phyloP scores from a whole-genome alignment of 2,797 vertebrate genomes.

The Mus minutoides region DNA sequence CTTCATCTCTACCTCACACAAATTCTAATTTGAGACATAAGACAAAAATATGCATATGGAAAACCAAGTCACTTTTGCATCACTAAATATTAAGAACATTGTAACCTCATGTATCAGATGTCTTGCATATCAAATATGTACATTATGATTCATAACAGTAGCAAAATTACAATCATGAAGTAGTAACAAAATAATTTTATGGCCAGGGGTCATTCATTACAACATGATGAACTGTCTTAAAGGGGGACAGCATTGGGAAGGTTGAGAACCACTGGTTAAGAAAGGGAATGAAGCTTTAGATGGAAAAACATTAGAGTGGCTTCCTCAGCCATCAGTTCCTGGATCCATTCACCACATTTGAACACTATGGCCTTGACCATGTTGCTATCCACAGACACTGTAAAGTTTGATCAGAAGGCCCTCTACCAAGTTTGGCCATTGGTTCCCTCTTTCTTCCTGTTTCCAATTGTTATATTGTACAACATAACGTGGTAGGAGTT shows the following conservation, averaged over 20 bases:
- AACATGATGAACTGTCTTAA: background rate
- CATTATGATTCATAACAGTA: background rate
- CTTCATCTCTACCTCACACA: background rate
- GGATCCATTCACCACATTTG: background rate
- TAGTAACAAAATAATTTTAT: background rate
- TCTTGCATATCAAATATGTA: background rate
- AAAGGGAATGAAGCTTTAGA: background rate
- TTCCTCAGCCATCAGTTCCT: background rate
- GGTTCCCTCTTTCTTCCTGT: background rate
- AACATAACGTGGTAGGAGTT: background rate
- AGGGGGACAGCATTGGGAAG: background rate
- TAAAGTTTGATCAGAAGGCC: background rate
- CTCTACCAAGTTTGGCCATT: background rate
- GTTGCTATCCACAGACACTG: background rate
- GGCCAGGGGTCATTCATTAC: background rate
- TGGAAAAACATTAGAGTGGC: background rate
- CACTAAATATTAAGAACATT: background rate
- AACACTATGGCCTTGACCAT: background rate
- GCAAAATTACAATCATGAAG: background rate
- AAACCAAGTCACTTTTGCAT: background rate
- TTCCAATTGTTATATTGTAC: background rate
- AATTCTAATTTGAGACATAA: slow-evolving; percentile 7
- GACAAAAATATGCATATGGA: background rate
- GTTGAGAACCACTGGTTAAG: background rate
- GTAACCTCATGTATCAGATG: background rate